A percentile compares a stretch with the other conserved stretches of the same genome.
phyloP scores from a whole-genome alignment of 2,113 vertebrate genomes.

The Limnothrissa miodon region DNA sequence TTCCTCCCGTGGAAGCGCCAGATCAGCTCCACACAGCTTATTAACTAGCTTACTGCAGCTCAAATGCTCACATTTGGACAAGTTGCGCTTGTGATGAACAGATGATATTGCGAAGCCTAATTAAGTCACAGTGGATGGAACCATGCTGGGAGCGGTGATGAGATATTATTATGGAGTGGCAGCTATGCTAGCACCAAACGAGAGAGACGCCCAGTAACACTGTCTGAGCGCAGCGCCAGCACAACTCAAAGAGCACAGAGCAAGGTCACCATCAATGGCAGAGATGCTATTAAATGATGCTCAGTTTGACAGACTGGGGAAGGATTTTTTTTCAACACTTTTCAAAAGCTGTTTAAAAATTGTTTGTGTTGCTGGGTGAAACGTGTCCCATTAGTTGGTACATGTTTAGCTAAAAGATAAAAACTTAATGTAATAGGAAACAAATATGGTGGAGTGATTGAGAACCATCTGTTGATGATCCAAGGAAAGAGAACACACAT shows the following conservation, averaged over 20 bases:
- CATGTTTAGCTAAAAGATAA: neutral
- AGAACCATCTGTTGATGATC: neutral
- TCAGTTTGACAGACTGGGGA: neutral
- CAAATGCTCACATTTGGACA: conserved; percentile 40
- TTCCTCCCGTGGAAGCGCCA: neutral
- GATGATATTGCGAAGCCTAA: conserved; percentile 40
- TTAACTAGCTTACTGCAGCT: conserved; percentile 43
- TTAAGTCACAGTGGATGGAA: conserved; percentile 42
- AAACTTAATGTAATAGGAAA: neutral
- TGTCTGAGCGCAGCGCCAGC: neutral
- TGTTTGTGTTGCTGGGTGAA: neutral
- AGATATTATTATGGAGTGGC: conserved; percentile 7
- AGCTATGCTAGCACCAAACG: neutral
- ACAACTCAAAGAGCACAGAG: neutral
- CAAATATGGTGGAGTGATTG: neutral
- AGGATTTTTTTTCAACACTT: neutral
- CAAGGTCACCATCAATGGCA: conserved; percentile 15
- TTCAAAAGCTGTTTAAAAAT: neutral
- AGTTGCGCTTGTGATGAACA: conserved; percentile 39
- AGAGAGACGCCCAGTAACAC: neutral
- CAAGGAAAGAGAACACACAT: neutral
- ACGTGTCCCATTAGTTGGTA: neutral
- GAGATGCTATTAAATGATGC: neutral
- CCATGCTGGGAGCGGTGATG: conserved; percentile 36
- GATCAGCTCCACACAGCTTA: conserved; percentile 31